Evolutionary conservation across 1,140 invertebrate genomes (phyloP).

Genomic region (Ostrea denselamellosa): DNA sequence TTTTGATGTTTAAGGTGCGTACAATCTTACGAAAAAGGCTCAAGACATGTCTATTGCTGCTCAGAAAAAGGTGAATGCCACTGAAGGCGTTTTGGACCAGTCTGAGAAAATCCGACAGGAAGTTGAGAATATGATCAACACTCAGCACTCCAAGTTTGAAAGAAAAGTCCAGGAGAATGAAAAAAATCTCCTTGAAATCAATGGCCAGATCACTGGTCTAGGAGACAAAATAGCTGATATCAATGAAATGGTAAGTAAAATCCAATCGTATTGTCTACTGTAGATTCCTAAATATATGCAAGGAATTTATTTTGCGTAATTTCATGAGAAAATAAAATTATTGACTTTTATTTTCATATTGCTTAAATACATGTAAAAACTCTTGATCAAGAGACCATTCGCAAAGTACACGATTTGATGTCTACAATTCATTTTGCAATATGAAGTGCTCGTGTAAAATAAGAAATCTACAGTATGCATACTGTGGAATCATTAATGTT

Average conservation of each 20-base stretch:
- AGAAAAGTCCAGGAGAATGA: conserved; percentile 84
- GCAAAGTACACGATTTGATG: too few relatives aligned
- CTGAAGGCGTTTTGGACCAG: conserved; percentile 82
- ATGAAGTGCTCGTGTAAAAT: too few relatives aligned
- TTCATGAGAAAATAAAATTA: too few relatives aligned
- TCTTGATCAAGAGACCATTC: too few relatives aligned
- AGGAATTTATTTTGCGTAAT: too few relatives aligned
- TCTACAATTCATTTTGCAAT: too few relatives aligned
- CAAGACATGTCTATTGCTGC: conserved; percentile 85
- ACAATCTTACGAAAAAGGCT: conserved; percentile 92
- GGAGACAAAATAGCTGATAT: conserved; percentile 88
- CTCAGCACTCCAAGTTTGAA: conserved; percentile 85
- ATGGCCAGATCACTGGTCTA: conserved; percentile 84
- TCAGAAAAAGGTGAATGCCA: conserved; percentile 82
- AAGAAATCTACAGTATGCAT: too few relatives aligned
- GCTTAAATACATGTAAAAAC: too few relatives aligned
- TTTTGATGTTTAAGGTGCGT: conserved; percentile 82
- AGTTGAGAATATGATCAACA: conserved; percentile 88
- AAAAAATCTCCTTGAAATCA: conserved; percentile 84
- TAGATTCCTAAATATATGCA: too few relatives aligned
- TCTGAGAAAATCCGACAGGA: conserved; percentile 87
- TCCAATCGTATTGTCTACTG: too few relatives aligned
- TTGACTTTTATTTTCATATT: too few relatives aligned
- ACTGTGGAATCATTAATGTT: too few relatives aligned
- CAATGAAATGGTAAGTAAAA: conserved; percentile 85